Conservation (phyloP, 2,888 invertebrate species). For the Trachelus stipa region DNA sequence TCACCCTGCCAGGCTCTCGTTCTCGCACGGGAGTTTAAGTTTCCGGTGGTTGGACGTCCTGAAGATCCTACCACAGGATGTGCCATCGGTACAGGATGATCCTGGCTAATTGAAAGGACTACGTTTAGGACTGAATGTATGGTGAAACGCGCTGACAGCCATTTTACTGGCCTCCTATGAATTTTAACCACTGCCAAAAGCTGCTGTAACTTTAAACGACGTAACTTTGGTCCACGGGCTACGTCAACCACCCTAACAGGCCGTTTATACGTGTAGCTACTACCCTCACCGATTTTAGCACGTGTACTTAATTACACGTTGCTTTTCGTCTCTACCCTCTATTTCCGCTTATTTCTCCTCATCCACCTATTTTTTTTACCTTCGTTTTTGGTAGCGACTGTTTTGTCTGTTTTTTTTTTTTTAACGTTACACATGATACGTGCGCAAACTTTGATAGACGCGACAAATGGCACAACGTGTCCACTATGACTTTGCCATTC, state of each 20-base stretch:
- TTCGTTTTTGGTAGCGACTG: neutral
- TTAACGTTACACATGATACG: neutral
- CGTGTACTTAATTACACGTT: constrained; percentile 40
- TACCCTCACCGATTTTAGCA: constrained; percentile 20
- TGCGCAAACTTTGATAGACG: neutral
- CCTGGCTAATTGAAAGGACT: neutral
- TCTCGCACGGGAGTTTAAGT: neutral
- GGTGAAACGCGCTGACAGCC: neutral
- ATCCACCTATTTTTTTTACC: constrained; percentile 23
- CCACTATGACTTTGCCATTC: neutral
- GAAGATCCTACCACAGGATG: neutral
- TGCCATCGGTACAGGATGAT: neutral
- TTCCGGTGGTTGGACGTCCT: neutral
- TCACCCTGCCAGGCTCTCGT: neutral
- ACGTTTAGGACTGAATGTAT: neutral
- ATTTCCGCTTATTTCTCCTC: neutral
- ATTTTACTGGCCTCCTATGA: neutral
- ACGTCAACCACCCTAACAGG: neutral
- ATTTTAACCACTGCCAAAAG: constrained; percentile 20
- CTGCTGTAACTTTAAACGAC: constrained; percentile 40
- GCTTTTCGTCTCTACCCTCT: constrained; percentile 29
- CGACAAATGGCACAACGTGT: neutral
- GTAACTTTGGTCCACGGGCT: constrained; percentile 30
- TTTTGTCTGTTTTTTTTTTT: neutral
- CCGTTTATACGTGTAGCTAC: neutral